Base-by-base conservation (phyloP, 2,113 vertebrate genomes). In the Austrofundulus limnaeus region DNA sequence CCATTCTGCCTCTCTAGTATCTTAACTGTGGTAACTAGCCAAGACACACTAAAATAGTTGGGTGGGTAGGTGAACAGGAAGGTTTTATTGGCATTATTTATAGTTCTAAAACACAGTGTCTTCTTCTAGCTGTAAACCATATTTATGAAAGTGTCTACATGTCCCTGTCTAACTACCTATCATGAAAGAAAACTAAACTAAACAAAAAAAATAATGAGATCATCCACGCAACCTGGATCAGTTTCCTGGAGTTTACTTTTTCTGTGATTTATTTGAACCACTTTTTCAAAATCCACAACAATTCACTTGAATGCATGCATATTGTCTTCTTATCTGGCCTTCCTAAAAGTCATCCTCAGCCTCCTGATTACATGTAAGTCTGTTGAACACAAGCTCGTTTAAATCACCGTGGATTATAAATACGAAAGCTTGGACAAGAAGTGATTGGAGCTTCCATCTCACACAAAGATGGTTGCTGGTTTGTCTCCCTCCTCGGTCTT, bases 111-210 rank as follows among this genome's bases (percentile, higher is more conserved):
- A 14, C 39, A 41, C 54, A 72, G 53, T 60, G 5, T 52, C 67
- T 60, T 49, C 39, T 50, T 64, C 31, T 72, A 74, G 45, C 70
- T 49, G 24, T 23, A 9, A 60, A 67, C 24, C 72, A 58, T 90
- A 81, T 87, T 88, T 87, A 86, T 63, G 38, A 66, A 66, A 74
- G 50, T 34, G 37, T 58, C 74, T 57, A 81, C 69, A 54, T 51
- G 25, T 42, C 31, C 42, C 57, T 53, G 38, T 53, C 23, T 57
- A 68, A 47, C 49, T 65, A 49, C 72, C 55, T 54, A 63, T 72
- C 47, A 66, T 70, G 68, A 70, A 51, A n/a, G n/a, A n/a, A n/a
- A n/a, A n/a, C n/a, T n/a, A n/a, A n/a, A n/a, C n/a, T n/a, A n/a
- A n/a, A n/a, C n/a, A n/a, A n/a, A n/a, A n/a, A 10, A 17, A 21